phyloP scores from a whole-genome alignment of 1,140 invertebrate genomes.

The Pachypsylla venusta region DNA sequence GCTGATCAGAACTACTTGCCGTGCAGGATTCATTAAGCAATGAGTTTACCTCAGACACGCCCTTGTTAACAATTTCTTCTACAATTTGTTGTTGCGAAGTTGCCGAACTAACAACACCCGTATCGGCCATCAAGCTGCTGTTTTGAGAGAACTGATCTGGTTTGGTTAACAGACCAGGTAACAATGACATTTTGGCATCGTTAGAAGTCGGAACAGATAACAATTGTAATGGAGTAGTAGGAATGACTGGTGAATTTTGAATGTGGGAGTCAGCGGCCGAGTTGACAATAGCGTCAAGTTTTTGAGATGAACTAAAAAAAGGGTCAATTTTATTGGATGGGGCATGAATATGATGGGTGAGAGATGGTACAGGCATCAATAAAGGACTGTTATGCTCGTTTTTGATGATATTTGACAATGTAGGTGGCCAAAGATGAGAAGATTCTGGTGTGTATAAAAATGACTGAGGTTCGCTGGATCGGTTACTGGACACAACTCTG shows the following conservation, averaged over 20 bases:
- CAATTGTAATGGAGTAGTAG: conserved; percentile 28
- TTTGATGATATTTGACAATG: conserved; percentile 20
- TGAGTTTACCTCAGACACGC: too few relatives aligned
- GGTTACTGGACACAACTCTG: conserved; percentile 69
- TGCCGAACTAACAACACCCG: too few relatives aligned
- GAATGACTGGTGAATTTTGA: too few relatives aligned
- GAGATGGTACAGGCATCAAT: neutral
- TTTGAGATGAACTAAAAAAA: conserved; percentile 30
- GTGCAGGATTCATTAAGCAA: too few relatives aligned
- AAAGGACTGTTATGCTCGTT: neutral
- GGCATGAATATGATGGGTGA: neutral
- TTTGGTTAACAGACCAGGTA: too few relatives aligned
- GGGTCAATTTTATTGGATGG: neutral
- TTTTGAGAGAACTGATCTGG: too few relatives aligned
- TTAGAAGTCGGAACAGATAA: conserved; percentile 22
- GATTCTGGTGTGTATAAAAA: conserved; percentile 62
- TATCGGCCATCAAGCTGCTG: too few relatives aligned
- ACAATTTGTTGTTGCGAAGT: too few relatives aligned
- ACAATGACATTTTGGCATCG: neutral
- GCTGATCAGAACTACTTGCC: too few relatives aligned
- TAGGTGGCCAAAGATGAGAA: conserved; percentile 25
- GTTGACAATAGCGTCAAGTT: conserved; percentile 47
- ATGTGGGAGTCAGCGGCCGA: conserved; percentile 40
- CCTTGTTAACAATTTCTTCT: too few relatives aligned
- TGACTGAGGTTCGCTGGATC: conserved; percentile 70